A percentile compares a stretch with the other conserved stretches of the same genome.
These are phyloP conservation scores for Zygaena filipendulae DNA, from an alignment of 2,888 invertebrate species.

Conservation along the genomic window DNA sequence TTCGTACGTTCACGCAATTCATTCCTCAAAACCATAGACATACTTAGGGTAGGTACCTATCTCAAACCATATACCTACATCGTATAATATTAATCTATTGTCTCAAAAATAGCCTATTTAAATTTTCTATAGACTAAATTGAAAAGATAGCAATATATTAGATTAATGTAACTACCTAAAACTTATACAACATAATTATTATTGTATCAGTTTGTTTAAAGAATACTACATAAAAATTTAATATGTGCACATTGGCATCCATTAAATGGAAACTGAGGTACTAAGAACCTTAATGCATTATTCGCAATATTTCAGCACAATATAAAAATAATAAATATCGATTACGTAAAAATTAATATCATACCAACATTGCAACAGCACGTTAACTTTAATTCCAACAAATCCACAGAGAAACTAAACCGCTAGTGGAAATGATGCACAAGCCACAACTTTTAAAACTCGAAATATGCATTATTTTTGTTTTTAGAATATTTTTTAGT, in stretches of 20 bases:
- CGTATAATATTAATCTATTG: too few species aligned
- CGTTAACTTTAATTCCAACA: slow-evolving; percentile 39
- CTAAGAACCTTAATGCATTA: slow-evolving; percentile 45
- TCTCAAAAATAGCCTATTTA: too few species aligned
- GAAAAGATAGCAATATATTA: slow-evolving; percentile 68
- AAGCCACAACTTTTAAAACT: slow-evolving; percentile 54
- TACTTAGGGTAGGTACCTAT: too few species aligned
- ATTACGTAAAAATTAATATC: slow-evolving; percentile 16
- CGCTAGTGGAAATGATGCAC: slow-evolving; percentile 29
- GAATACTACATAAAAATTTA: slow-evolving; percentile 36
- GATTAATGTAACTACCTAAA: slow-evolving; percentile 64
- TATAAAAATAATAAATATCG: too few species aligned
- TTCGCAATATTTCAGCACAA: slow-evolving; percentile 64
- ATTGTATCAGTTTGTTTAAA: slow-evolving; percentile 66
- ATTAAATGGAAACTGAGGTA: slow-evolving; percentile 30
- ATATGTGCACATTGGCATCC: slow-evolving; percentile 56
- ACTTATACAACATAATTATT: too few species aligned
- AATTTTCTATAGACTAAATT: slow-evolving; percentile 63
- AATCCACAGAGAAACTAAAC: slow-evolving; percentile 24
- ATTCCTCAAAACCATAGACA: too few species aligned
- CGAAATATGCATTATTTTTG: slow-evolving; percentile 52
- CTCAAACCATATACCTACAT: too few species aligned
- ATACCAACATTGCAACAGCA: slow-evolving; percentile 30
- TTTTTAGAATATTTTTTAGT: slow-evolving; percentile 74
- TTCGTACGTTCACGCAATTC: too few species aligned